Evolutionary conservation across 2,888 invertebrate genomes (phyloP), one percentile per base, ranked within the genome.

Genomic region (Polyommatus icarus): DNA sequence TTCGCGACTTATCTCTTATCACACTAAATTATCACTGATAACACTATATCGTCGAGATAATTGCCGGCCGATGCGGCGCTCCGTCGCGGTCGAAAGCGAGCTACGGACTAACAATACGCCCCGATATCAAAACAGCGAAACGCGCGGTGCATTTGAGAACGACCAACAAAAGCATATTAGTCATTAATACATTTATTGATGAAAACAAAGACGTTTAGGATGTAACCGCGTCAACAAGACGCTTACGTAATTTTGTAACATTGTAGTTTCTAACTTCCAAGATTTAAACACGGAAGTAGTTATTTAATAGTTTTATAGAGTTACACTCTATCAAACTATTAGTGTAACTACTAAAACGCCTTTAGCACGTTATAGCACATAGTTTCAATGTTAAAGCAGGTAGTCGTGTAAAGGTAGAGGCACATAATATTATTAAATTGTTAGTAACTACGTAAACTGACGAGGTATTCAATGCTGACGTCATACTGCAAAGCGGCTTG

Each of bases 1-100:
- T 90, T 85, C 78, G 67, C 67, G 24, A 84, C 81, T 92, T 93
- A 93, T 93, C 93, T 86, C 87, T 90, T 92, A 93, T 94, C 93
- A 90, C 90, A 89, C 88, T 89, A 84, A 88, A 84, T 90, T 92
- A 92, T 92, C 92, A 87, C 85, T 88, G 91, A 93, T 93, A 93
- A 87, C 86, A 86, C 84, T 88, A 86, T 91, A 93, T 93, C 93
- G 87, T 87, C 83, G 86, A 91, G 92, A 93, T 93, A 91, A 90
- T 90, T 88, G 84, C 83, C 83, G 87, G 91, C 92, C 85, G 88
- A 86, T 84, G 87, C 84, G 87, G 88, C 88, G 88, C 83, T 88
- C 90, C 87, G 86, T 88, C 89, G 90, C 86, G 88, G 84, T 83
- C 84, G 82, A 85, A 83, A 83, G 84, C 87, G 85, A 81, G 92